Conservation (phyloP, 2,797 vertebrate genomes). For the Falco berigora region DNA sequence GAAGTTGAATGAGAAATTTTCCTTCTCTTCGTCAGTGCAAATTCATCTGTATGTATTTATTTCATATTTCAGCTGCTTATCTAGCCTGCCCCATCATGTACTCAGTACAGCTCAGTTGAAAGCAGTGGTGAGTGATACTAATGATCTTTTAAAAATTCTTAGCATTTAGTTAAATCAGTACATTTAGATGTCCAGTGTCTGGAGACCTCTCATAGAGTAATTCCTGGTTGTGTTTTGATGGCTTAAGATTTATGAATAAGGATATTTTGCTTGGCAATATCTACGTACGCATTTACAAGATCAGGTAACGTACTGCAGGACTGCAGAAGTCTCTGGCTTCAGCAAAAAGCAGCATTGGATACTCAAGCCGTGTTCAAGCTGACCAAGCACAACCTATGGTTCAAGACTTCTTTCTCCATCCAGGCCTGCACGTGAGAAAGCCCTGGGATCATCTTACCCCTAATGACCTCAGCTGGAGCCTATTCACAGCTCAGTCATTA, state of each 20-base stretch:
- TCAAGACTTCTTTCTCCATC: background rate
- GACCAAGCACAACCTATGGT: background rate
- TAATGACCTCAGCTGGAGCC: background rate
- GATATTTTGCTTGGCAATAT: background rate
- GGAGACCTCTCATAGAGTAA: background rate
- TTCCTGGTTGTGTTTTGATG: background rate
- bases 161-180: background rate
- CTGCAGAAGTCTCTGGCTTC: slow-evolving; percentile 7
- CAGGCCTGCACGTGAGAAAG: background rate
- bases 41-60: background rate
- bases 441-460: background rate
- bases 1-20: background rate
- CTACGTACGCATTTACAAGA: background rate
- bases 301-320: slow-evolving; percentile 13
- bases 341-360: background rate
- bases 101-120: background rate
- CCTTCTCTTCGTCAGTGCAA: background rate
- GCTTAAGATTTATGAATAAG: background rate
- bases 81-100: background rate
- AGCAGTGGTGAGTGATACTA: background rate
- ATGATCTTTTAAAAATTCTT: background rate
- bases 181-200: background rate
- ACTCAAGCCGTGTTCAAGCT: background rate
- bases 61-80: background rate
- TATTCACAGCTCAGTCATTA: background rate